phyloP scores from a whole-genome alignment of 2,888 invertebrate genomes.

The Syrista parreyssii region DNA sequence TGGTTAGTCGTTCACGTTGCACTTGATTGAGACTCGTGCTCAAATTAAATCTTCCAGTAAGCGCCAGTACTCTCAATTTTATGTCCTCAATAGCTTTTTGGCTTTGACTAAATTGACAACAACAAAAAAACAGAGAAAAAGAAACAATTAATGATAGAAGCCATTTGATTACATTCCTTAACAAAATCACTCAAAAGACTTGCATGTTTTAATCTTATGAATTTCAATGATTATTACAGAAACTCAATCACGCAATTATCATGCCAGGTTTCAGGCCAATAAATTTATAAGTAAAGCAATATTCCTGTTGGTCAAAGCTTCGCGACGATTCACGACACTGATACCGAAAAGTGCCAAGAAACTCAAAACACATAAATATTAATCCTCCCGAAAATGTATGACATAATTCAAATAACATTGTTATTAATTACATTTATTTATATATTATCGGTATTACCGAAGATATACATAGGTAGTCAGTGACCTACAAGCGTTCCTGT shows the following conservation, averaged over 20 bases:
- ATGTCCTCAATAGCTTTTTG: conserved; percentile 62
- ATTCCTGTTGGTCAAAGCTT: background rate
- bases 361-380: background rate
- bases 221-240: background rate
- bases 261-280: background rate
- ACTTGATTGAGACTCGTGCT: conserved; percentile 53
- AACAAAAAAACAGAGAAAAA: conserved; percentile 13
- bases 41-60: conserved; percentile 59
- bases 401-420: background rate
- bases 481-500: conserved; percentile 49
- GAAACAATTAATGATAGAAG: background rate
- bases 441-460: background rate
- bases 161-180: background rate
- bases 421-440: no score
- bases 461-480: conserved; percentile 46
- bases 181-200: background rate
- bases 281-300: background rate
- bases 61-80: conserved; percentile 53
- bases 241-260: background rate
- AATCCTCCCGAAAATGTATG: background rate
- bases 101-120: conserved; percentile 49
- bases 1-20: conserved; percentile 61
- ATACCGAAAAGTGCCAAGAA: background rate
- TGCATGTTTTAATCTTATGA: background rate
- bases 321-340: background rate